A percentile compares a stretch with the other conserved stretches of the same genome.
phyloP scores from a whole-genome alignment of 2,888 invertebrate species.

The Drosophila fulvimacula region DNA sequence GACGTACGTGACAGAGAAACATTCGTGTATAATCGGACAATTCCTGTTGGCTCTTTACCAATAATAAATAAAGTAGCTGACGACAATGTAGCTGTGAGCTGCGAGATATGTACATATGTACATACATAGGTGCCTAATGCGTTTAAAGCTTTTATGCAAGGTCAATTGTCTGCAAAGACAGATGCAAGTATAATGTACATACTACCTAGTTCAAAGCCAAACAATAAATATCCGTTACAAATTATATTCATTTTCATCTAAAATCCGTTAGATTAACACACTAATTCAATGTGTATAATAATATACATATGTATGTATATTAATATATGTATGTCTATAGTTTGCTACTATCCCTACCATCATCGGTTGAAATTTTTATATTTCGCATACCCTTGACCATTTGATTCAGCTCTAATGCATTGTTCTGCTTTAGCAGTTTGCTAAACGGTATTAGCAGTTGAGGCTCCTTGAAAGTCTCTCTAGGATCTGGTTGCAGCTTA shows the following conservation, averaged over 20 bases:
- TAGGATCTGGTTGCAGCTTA: constrained; percentile 34
- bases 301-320: no score
- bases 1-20: background rate
- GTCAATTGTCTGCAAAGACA: constrained; percentile 71
- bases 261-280: no score
- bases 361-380: constrained; percentile 41
- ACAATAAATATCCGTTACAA: no score
- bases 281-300: no score
- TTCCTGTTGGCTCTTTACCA: constrained; percentile 23
- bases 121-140: constrained; percentile 25
- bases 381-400: constrained; percentile 33
- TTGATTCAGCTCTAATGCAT: constrained; percentile 18
- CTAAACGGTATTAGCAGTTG: constrained; percentile 59
- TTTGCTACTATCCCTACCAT: constrained; percentile 30
- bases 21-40: constrained; percentile 27
- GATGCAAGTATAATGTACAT: constrained; percentile 20
- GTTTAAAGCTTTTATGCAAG: constrained; percentile 51
- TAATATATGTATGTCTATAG: background rate
- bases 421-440: constrained; percentile 33
- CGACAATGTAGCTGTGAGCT: constrained; percentile 12
- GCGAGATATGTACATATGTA: no score
- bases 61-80: constrained; percentile 35
- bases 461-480: constrained; percentile 16
- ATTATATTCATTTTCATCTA: no score
- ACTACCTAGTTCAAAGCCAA: background rate